These are phyloP conservation scores for Boloria euphrosyne DNA, from an alignment of 2,888 invertebrate species.

Conservation along the genomic window DNA sequence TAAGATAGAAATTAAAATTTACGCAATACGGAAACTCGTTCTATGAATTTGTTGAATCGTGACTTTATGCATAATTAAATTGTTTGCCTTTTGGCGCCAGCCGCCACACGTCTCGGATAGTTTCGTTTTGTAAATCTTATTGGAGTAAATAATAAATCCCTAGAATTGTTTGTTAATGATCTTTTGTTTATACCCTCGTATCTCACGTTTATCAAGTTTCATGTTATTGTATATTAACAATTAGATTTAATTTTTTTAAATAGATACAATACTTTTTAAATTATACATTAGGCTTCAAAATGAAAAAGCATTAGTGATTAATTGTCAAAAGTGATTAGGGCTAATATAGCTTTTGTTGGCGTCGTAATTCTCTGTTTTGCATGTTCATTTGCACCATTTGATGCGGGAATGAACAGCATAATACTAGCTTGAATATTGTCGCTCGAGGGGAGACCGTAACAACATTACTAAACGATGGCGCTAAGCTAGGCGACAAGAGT, in stretches of 20 bases:
- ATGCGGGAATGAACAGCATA: slow-evolving; percentile 18
- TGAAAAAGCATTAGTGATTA: background rate
- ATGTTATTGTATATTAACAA: too few species aligned
- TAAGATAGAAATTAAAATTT: slow-evolving; percentile 24
- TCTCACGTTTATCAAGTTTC: too few species aligned
- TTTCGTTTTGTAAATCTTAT: slow-evolving; percentile 65
- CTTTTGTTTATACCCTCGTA: slow-evolving; percentile 46
- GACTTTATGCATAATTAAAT: slow-evolving; percentile 72
- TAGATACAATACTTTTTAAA: too few species aligned
- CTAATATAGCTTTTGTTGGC: slow-evolving; percentile 7
- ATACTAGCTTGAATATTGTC: slow-evolving; percentile 2
- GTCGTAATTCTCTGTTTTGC: slow-evolving; percentile 10
- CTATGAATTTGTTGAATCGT: slow-evolving; percentile 64
- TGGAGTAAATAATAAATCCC: slow-evolving; percentile 58
- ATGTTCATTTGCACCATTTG: slow-evolving; percentile 23
- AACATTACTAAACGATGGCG: slow-evolving; percentile 18
- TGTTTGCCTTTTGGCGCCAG: slow-evolving; percentile 73
- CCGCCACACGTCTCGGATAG: slow-evolving; percentile 69
- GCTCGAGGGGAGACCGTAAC: slow-evolving; percentile 15
- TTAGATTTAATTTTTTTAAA: too few species aligned
- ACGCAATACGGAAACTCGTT: slow-evolving; percentile 38
- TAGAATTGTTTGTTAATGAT: slow-evolving; percentile 55
- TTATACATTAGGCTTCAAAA: background rate
- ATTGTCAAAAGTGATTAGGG: background rate
- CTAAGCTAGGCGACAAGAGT: slow-evolving; percentile 21